Evolutionary conservation across 2,797 vertebrate genomes (phyloP), one percentile per base, ranked within the genome.

Genomic region (Ctenopoma multispine): DNA sequence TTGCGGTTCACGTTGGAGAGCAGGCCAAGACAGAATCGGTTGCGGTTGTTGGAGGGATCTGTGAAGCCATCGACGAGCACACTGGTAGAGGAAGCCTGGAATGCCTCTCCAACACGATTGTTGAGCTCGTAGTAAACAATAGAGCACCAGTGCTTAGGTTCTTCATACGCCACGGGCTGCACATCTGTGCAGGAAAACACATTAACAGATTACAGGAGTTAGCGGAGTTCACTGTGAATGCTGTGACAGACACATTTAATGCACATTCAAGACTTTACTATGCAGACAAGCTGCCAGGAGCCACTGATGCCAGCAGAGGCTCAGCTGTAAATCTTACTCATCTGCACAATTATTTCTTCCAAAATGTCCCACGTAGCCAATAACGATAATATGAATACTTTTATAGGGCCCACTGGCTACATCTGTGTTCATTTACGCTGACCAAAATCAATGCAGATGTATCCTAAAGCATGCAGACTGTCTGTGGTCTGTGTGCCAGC

Each of bases 41-140:
- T 99, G 91, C 97, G 96, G 88, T 99, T 99, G 94, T 99, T 99
- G 71, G 98, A 99, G 79, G 98, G 98, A 89, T 99, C 98, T 3
- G 98, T 99, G 92, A 99, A 99, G 86, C 98, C 98, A 38, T 99
- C 98, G 72, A 99, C 98, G 57, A 99, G 87, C 81, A 99, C 94
- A 11, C 97, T 99, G 69, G 97, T 99, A 88, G 98, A 98, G 80
- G 97, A 98, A 1, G 98, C 97, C 7, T 97, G 97, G 92, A 99
- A 99, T 0, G 98, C 97, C 83, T 99, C 97, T 1, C 98, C 98
- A 0, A 99, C 97, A 0, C 98, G 96, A 80, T 99, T 99, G 90
- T 99, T 99, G 82, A 99, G 96, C 95, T 99, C 98, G 3, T 99
- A 99, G 94, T 99, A 99, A 87, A 99, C 97, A 81, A 99, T 99